Conservation (phyloP, 2,888 invertebrate genomes). For the Glomeris marginata region DNA sequence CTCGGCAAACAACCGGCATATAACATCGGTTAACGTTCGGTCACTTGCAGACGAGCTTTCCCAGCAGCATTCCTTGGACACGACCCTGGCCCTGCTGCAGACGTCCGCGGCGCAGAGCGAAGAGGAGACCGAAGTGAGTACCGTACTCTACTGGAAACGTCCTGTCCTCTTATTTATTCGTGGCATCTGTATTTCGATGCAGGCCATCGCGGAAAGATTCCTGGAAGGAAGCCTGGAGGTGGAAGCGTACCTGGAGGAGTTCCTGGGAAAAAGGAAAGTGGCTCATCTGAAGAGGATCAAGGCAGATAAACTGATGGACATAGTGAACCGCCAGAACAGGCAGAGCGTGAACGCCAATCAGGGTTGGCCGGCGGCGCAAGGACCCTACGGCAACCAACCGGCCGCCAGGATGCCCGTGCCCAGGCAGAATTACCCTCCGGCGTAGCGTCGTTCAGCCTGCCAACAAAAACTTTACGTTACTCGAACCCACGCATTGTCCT, state of each 20-base stretch:
- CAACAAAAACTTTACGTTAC: conserved; percentile 6
- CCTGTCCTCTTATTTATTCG: not conserved
- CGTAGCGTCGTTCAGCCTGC: conserved; percentile 4
- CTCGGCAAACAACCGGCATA: not conserved
- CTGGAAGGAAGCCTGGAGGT: conserved; percentile 49
- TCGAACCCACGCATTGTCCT: no score
- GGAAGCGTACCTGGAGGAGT: conserved; percentile 74
- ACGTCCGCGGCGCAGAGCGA: conserved; percentile 84
- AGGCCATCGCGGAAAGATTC: conserved; percentile 60
- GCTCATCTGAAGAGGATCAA: conserved; percentile 77
- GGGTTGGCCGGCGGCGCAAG: conserved; percentile 8
- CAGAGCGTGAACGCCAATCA: conserved; percentile 15
- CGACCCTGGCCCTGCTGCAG: conserved; percentile 72
- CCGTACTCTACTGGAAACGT: not conserved
- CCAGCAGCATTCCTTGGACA: conserved; percentile 64
- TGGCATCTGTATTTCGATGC: no score
- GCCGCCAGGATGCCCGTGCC: no score
- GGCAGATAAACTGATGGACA: conserved; percentile 70
- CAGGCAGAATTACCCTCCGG: conserved; percentile 1
- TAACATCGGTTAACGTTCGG: no score
- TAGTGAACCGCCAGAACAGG: conserved; percentile 23
- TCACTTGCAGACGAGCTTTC: conserved; percentile 53
- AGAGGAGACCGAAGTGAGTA: conserved; percentile 65
- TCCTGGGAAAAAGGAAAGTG: conserved; percentile 53
- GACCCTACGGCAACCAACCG: not conserved